phyloP scores from a whole-genome alignment of 2,797 vertebrate genomes.

The Hoplostethus mediterraneus region DNA sequence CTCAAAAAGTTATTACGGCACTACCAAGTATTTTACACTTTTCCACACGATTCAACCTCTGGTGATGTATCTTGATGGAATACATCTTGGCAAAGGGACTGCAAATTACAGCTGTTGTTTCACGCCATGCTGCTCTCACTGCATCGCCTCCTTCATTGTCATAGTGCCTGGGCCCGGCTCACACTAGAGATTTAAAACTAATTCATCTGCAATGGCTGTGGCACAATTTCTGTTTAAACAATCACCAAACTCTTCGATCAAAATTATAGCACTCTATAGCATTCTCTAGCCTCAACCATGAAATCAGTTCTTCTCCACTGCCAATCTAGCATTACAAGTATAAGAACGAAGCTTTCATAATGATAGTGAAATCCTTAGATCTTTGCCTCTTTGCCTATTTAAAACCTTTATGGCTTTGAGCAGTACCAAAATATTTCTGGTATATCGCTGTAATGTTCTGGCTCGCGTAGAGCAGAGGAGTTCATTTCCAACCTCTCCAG shows the following conservation, averaged over 20 bases:
- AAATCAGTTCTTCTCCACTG: too few relatives aligned
- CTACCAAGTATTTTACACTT: constrained; percentile 25
- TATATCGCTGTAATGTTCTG: background rate
- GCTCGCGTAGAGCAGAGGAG: background rate
- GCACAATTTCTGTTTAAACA: background rate
- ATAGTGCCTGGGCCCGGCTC: background rate
- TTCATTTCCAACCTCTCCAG: constrained; percentile 15
- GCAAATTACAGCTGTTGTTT: background rate
- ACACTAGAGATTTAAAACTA: background rate
- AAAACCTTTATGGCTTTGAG: background rate
- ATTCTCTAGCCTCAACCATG: too few relatives aligned
- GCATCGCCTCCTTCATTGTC: background rate
- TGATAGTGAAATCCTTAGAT: background rate
- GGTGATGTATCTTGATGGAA: constrained; percentile 29
- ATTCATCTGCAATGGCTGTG: background rate
- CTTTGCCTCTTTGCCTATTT: background rate
- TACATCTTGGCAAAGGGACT: constrained; percentile 20
- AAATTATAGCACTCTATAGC: background rate
- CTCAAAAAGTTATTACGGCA: constrained; percentile 32
- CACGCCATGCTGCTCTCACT: background rate
- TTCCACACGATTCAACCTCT: constrained; percentile 11
- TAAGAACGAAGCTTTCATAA: too few relatives aligned
- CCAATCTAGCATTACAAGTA: too few relatives aligned
- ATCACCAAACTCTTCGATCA: background rate
- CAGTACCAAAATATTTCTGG: background rate